These are phyloP conservation scores for Pygoscelis adeliae DNA, from an alignment of 2,113 vertebrate genomes.

Conservation along the genomic window DNA sequence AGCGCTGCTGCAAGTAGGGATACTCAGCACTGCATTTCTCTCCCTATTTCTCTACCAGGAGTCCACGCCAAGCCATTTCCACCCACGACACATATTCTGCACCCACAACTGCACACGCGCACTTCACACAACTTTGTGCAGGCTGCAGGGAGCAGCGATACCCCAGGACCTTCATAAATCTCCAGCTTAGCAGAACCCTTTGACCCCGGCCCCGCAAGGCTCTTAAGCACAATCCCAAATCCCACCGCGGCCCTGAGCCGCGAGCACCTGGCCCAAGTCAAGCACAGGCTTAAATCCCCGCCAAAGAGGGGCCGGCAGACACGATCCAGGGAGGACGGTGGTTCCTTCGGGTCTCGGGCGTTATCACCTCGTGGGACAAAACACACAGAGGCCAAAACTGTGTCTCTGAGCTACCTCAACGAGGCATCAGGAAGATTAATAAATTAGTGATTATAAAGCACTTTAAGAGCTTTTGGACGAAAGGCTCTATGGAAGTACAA, in stretches of 20 bases:
- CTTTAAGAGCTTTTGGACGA: neutral
- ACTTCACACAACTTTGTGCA: neutral
- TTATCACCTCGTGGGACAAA: neutral
- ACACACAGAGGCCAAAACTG: neutral
- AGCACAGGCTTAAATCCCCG: neutral
- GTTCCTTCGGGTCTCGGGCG: fast-evolving
- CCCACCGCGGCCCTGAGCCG: fast-evolving
- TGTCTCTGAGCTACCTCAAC: neutral
- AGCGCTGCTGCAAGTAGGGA: fast-evolving
- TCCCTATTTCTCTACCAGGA: neutral
- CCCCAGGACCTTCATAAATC: neutral
- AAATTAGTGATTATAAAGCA: neutral
- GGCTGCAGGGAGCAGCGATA: neutral
- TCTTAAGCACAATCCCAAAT: neutral
- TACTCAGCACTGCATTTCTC: neutral
- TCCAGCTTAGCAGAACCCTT: neutral
- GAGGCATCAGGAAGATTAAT: neutral
- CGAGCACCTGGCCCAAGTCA: neutral
- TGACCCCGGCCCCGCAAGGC: neutral
- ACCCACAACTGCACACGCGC: neutral
- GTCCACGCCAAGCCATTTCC: neutral
- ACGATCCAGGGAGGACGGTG: neutral
- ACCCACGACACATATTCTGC: fast-evolving
- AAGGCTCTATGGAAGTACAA: neutral
- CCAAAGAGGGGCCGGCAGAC: neutral